Base-by-base conservation (phyloP, 2,888 invertebrate genomes). In the Cephus nigrinus region DNA sequence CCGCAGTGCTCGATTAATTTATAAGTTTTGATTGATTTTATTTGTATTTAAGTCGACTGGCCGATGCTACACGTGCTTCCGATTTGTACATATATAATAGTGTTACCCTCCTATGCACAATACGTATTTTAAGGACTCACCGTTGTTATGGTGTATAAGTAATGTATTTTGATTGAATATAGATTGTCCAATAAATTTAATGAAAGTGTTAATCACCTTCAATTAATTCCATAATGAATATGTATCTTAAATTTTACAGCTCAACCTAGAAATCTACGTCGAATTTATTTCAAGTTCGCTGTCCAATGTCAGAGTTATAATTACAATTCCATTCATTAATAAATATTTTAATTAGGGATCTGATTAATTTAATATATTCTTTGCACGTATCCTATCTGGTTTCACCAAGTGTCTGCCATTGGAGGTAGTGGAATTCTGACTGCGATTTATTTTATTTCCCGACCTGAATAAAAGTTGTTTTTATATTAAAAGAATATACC, bases 121-220 rank as follows among this genome's bases (percentile, higher is more conserved):
- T 71, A 71, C 15, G 32, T 71, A 71, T 71, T 71, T 71, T 71
- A 71, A 71, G 71, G 31, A 71, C 71, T 71, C 71, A 71, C 71
- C 71, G 33, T 31, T 71, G 12, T 31, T 71, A 71, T 23, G 71
- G 71, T 71, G 71, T 71, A 71, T 11, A 71, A 71, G 71, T 71
- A 71, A 71, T 30, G 71, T 71, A 71, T 31, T 71, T 71, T 31
- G 71, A 71, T 71, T 71, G 71, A 31, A 71, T 71, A 71, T 71
- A 71, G n/a, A 32, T 71, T 71, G 11, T 32, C 33, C 71, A 71
- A 71, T 71, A 71, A 71, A 71, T 32, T 33, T 31, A 71, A 23
- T 71, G 30, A 71, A 71, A 15, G 71, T 71, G 12, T 71, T 31
- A 71, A 55, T 55, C 0, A 55, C 23, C 55, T 55, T 55, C 23